Evolutionary conservation across 92 coral and sea anemone genomes (phyloP), one percentile per base, ranked within the genome.

Genomic region (Isaurus tuberculatus): DNA sequence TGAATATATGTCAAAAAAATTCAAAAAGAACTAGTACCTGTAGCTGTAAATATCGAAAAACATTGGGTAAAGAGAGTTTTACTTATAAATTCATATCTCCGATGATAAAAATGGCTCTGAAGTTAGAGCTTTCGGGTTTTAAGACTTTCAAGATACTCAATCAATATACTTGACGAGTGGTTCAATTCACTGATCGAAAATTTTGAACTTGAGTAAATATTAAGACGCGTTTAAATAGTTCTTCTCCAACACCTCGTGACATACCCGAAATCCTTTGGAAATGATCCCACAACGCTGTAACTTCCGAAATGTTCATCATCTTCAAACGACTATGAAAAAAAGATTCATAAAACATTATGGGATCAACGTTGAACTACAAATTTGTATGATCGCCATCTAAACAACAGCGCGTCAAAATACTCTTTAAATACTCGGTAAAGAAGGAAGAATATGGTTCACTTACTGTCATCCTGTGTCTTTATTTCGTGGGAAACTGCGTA

Each of bases 221-320:
- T 22, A 13, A 40, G 46, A 0, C 7, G 46, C 1, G 46, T 2
- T 40, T 40, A 33, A 5, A 37, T 14, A 48, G 37, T 61, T 23
- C 15, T 10, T 10, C 7, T 29, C 27, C 25, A 7, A 14, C 25
- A 16, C 23, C 11, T 67, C 37, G 31, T 83, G 36, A 86, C 98
- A 81, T 71, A 95, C 98, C 96, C 93, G 65, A 96, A 96, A 81
- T 96, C 99, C 86, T 94, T 96, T 10, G 99, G 99, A 73, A 96
- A 96, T 1, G 99, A 96, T 9, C 99, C 99, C 1, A 96, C 99
- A 2, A 94, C 95, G 33, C 98, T 94, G 86, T 96, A 94, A 80
- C 99, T 96, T 28, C 99, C 98, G 63, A 94, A 96, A 80, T 96
- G 87, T 16, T 92, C 99, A 71, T 94, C 98, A 44, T 96, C 99